These are phyloP conservation scores for Ips typographus DNA, from an alignment of 1,140 invertebrate genomes.

Conservation along the genomic window DNA sequence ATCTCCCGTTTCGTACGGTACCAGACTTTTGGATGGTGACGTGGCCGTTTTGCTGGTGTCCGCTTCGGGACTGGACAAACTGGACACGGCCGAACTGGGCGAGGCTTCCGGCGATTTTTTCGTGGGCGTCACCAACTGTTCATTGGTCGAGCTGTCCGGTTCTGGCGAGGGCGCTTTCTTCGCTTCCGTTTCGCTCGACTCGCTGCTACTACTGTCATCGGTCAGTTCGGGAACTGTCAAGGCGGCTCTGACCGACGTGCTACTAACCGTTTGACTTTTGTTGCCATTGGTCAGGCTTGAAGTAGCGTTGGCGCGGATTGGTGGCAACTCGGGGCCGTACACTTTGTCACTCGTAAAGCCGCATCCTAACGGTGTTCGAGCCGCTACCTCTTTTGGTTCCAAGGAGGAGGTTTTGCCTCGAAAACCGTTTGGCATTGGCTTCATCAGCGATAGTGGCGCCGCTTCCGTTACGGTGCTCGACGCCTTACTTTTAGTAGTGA, in stretches of 20 bases:
- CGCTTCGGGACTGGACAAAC: slow-evolving; percentile 33
- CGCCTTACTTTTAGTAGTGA: slow-evolving; percentile 43
- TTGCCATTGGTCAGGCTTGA: slow-evolving; percentile 28
- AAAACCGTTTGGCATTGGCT: not conserved
- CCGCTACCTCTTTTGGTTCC: not conserved
- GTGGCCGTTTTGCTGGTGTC: slow-evolving; percentile 8
- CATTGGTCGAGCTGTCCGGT: slow-evolving; percentile 26
- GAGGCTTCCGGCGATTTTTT: slow-evolving; percentile 1
- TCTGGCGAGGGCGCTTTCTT: slow-evolving; percentile 11
- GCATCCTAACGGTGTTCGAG: not conserved
- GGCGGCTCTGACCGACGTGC: slow-evolving; percentile 3
- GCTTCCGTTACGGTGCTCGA: slow-evolving; percentile 42
- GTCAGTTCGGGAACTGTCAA: slow-evolving; percentile 19
- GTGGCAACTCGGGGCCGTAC: slow-evolving; percentile 49
- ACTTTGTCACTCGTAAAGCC: slow-evolving; percentile 46
- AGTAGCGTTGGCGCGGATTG: slow-evolving; percentile 20
- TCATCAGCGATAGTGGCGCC: slow-evolving; percentile 8
- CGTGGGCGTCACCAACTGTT: not conserved
- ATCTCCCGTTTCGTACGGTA: slow-evolving; percentile 50
- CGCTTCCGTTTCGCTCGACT: slow-evolving; percentile 22
- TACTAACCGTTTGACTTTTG: slow-evolving; percentile 30
- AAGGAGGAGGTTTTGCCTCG: not conserved
- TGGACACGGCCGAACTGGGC: slow-evolving; percentile 30
- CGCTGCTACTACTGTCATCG: slow-evolving; percentile 18
- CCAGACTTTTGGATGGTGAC: slow-evolving; percentile 41